Evolutionary conservation across 2,888 invertebrate genomes (phyloP).

Genomic region (Cerastis rubricosa): DNA sequence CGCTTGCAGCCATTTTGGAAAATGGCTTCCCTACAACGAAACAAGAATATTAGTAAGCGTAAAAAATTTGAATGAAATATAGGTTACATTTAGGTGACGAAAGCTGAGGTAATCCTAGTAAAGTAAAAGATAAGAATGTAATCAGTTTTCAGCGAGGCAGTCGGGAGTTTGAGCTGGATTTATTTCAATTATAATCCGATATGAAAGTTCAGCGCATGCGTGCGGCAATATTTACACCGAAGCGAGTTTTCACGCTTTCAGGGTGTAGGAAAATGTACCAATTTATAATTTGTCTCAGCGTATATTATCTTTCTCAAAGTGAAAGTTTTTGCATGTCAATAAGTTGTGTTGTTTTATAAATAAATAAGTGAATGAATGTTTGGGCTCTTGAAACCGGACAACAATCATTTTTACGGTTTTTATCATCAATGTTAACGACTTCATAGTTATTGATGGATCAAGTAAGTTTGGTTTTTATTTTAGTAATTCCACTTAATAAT

Average conservation of each 20-base stretch:
- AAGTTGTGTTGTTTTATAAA: not conserved
- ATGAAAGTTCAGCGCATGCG: constrained; percentile 82
- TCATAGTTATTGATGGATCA: not conserved
- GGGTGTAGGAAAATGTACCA: not conserved
- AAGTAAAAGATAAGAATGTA: constrained; percentile 80
- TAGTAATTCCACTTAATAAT: not conserved
- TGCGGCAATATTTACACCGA: constrained; percentile 79
- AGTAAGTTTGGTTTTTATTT: not conserved
- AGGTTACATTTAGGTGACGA: constrained; percentile 43
- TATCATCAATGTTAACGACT: not conserved
- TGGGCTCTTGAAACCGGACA: not conserved
- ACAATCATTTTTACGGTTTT: not conserved
- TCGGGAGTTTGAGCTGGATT: constrained; percentile 83
- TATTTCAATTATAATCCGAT: constrained; percentile 89
- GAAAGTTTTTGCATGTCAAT: not conserved
- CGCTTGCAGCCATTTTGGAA: constrained; percentile 68
- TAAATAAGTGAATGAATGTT: not conserved
- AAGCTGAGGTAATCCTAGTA: constrained; percentile 64
- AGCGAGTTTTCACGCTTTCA: constrained; percentile 18
- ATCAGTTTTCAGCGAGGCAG: constrained; percentile 82
- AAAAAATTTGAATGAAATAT: constrained; percentile 39
- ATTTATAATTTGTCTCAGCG: not conserved
- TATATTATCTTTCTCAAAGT: no score
- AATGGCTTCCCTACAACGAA: constrained; percentile 48
- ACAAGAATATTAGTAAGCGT: constrained; percentile 14